Conservation (phyloP, 2,113 vertebrate species). For the Numenius arquata region DNA sequence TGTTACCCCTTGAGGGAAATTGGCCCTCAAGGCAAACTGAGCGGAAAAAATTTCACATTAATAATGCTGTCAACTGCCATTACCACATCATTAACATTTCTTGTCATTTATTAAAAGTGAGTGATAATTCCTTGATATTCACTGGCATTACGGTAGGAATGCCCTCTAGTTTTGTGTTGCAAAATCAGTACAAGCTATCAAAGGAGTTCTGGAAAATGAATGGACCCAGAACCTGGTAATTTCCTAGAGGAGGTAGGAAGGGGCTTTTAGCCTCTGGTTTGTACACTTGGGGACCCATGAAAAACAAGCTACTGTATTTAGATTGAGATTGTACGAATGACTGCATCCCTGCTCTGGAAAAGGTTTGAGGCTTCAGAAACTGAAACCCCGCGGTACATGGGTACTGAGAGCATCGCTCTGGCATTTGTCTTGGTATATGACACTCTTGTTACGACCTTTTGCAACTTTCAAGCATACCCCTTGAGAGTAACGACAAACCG, state of each 20-base stretch:
- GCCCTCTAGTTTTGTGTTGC: not conserved
- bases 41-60: not conserved
- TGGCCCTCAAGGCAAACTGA: not conserved
- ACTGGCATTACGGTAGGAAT: not conserved
- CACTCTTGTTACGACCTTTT: not conserved
- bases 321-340: not conserved
- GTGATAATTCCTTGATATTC: not conserved
- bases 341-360: not conserved
- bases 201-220: not conserved
- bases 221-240: not conserved
- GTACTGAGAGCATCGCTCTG: not conserved
- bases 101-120: not conserved
- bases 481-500: not conserved
- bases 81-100: not conserved
- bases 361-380: not conserved
- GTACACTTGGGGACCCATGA: not conserved
- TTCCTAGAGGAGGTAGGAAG: not conserved
- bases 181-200: not conserved
- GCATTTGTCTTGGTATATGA: not conserved
- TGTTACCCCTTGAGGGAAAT: not conserved
- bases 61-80: not conserved
- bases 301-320: not conserved
- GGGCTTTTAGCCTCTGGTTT: not conserved
- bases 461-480: not conserved
- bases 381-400: accelerated